Percentiles rank a stretch among this genome's conserved stretches.
Conservation (phyloP, 2,797 vertebrate genomes). For the Neosilurus hyrtlii region DNA sequence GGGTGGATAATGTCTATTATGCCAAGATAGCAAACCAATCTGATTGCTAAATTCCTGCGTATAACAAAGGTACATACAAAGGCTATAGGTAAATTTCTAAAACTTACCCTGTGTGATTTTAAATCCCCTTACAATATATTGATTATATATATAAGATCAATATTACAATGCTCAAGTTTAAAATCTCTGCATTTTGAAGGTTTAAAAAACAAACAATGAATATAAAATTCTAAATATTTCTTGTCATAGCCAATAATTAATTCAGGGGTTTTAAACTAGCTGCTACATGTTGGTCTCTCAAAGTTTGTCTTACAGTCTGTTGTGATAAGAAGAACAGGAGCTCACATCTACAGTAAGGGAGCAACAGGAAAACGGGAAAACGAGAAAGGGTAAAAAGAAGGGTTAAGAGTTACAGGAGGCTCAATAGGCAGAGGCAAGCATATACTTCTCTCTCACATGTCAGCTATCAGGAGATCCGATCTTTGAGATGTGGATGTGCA, state of each 20-base stretch:
- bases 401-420: not conserved
- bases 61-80: not conserved
- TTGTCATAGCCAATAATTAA: not conserved
- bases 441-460: not conserved
- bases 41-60: no score
- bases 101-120: not conserved
- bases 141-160: not conserved
- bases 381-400: not conserved
- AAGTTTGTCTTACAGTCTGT: not conserved
- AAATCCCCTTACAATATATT: not conserved
- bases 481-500: not conserved
- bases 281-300: not conserved
- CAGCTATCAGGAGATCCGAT: constrained; percentile 5
- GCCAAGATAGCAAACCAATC: no score
- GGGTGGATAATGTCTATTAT: no score
- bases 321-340: not conserved
- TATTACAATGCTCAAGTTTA: not conserved
- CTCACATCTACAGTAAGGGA: not conserved
- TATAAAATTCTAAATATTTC: not conserved
- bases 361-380: constrained; percentile 10
- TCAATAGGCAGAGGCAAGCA: not conserved
- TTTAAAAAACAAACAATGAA: not conserved
- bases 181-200: not conserved
- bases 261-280: not conserved
- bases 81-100: not conserved